Evolutionary conservation across 2,113 vertebrate species (phyloP).

Genomic region (Myiopsitta monachus): DNA sequence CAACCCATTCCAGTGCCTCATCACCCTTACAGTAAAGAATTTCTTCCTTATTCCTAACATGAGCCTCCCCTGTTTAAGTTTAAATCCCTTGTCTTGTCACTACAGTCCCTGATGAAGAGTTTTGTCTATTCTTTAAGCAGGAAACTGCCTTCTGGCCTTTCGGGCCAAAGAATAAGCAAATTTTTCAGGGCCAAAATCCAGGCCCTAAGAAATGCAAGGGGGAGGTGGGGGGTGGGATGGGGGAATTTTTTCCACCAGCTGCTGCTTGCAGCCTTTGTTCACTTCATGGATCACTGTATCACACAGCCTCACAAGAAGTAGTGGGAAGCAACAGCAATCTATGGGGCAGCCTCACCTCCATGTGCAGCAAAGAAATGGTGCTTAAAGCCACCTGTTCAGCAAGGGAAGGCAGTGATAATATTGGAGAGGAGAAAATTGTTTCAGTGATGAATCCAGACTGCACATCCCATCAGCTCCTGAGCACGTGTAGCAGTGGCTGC

Average conservation of each 20-base stretch:
- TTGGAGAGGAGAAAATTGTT: neutral
- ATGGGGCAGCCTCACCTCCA: neutral
- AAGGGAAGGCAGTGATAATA: neutral
- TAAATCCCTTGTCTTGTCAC: neutral
- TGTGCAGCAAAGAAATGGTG: neutral
- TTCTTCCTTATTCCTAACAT: neutral
- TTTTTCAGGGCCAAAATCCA: neutral
- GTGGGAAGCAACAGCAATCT: neutral
- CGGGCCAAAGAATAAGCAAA: neutral
- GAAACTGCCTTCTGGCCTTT: neutral
- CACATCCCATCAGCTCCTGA: neutral
- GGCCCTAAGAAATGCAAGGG: neutral
- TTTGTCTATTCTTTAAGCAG: neutral
- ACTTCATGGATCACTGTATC: fast-evolving
- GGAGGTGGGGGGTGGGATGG: too few relatives aligned
- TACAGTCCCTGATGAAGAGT: neutral
- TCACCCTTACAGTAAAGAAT: neutral
- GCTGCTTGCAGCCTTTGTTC: neutral
- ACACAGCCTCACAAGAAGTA: neutral
- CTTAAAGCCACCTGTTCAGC: neutral
- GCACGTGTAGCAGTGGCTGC: fast-evolving
- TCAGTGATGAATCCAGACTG: neutral
- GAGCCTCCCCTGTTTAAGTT: neutral
- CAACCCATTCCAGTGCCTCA: neutral
- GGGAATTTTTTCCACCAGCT: neutral